phyloP scores from a whole-genome alignment of 2,797 vertebrate species.

The Lacerta bilineata region DNA sequence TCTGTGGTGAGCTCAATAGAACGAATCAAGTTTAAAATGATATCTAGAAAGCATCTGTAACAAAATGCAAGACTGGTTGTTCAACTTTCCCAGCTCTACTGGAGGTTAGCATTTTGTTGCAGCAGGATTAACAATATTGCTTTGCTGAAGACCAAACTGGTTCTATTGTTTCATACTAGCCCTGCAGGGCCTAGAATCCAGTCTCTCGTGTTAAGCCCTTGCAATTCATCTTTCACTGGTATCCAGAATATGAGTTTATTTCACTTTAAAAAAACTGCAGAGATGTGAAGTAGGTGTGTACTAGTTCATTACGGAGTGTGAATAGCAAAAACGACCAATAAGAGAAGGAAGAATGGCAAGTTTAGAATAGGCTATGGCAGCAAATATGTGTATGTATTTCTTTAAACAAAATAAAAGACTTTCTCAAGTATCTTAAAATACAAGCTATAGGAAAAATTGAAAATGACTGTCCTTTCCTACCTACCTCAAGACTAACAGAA shows the following conservation, averaged over 20 bases:
- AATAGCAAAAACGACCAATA: not conserved
- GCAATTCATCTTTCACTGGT: not conserved
- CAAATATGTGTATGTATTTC: not conserved
- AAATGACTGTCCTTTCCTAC: not conserved
- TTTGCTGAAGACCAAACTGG: not conserved
- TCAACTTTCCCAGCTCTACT: not conserved
- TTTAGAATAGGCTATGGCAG: not conserved
- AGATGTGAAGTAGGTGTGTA: no score
- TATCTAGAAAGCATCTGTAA: slow-evolving; percentile 49
- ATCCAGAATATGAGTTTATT: not conserved
- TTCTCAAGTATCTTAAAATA: not conserved
- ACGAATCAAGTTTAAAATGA: slow-evolving; percentile 50
- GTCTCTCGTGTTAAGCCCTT: not conserved
- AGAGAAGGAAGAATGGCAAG: not conserved
- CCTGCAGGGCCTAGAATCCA: not conserved
- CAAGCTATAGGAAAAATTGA: not conserved
- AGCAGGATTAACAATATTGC: slow-evolving; percentile 1
- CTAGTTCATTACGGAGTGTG: not conserved
- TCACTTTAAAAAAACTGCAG: not conserved
- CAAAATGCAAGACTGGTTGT: slow-evolving; percentile 51
- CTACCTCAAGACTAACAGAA: not conserved
- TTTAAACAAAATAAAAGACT: no score
- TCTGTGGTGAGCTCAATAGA: slow-evolving; percentile 64
- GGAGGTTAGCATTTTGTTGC: slow-evolving; percentile 32
- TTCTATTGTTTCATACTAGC: not conserved